phyloP scores from a whole-genome alignment of 2,113 vertebrate genomes.

The Microtus ochrogaster region DNA sequence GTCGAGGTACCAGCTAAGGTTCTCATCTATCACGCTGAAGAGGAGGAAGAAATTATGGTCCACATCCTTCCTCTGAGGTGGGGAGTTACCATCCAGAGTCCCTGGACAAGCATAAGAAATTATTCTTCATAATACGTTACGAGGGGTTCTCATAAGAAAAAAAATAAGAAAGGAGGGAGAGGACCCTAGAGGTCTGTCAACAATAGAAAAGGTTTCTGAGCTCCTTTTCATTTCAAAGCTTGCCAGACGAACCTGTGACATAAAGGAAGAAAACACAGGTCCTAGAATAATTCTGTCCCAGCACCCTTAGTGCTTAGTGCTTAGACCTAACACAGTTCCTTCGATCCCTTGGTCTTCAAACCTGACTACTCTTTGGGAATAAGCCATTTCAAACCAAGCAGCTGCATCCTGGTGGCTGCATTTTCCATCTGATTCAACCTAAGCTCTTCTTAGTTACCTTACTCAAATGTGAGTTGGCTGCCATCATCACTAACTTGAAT shows the following conservation, averaged over 20 bases:
- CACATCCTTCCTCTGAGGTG: conserved; percentile 84
- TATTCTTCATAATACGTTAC: neutral
- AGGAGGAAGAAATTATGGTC: conserved; percentile 88
- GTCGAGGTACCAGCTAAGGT: conserved; percentile 88
- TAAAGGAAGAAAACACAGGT: neutral
- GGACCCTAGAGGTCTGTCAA: neutral
- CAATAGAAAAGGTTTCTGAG: conserved; percentile 16
- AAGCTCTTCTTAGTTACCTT: neutral
- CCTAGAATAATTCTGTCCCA: neutral
- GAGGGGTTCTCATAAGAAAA: neutral
- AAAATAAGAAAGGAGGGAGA: neutral
- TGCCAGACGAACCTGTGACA: neutral
- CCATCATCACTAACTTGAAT: neutral
- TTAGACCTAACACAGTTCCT: neutral
- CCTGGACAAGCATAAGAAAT: conserved; percentile 75
- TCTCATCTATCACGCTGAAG: conserved; percentile 89
- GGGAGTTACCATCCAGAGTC: conserved; percentile 77
- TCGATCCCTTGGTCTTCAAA: neutral
- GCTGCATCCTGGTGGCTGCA: neutral
- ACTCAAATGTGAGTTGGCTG: neutral
- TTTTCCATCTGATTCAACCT: neutral
- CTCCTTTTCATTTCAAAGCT: conserved; percentile 9
- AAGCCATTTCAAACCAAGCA: neutral
- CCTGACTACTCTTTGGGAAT: neutral
- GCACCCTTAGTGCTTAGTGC: neutral